A percentile compares a stretch with the other conserved stretches of the same genome.
Evolutionary conservation across 2,888 invertebrate genomes (phyloP).

Genomic region (Barypeithes pellucidus): DNA sequence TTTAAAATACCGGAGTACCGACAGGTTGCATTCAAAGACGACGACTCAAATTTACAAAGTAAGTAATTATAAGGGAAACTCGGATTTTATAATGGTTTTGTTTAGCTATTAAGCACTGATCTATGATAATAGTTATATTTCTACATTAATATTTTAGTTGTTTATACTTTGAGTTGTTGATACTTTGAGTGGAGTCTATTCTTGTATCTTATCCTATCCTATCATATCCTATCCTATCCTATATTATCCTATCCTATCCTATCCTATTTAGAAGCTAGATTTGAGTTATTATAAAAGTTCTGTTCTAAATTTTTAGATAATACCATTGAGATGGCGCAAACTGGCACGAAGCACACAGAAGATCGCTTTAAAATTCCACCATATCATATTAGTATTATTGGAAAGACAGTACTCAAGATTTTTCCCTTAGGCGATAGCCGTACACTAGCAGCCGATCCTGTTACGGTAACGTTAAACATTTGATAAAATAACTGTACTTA

Average conservation of each 20-base stretch:
- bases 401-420: not conserved
- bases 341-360: not conserved
- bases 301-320: not conserved
- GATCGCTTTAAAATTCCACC: not conserved
- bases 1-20: constrained; percentile 7
- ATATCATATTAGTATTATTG: not conserved
- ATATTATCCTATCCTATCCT: no score
- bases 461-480: constrained; percentile 1
- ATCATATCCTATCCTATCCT: no score
- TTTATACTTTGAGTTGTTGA: no score
- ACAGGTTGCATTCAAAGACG: not conserved
- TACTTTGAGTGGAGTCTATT: no score
- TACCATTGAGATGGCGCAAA: not conserved
- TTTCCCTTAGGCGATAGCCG: not conserved
- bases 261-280: no score
- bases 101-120: no score
- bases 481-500: no score
- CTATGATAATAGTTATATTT: no score
- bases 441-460: constrained; percentile 4
- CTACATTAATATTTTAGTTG: no score
- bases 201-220: no score
- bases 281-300: no score
- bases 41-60: not conserved
- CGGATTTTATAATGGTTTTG: no score
- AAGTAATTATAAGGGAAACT: not conserved